Percentiles rank a stretch among this genome's conserved stretches.
Conservation (phyloP, 2,797 vertebrate genomes). For the Microchirus variegatus region DNA sequence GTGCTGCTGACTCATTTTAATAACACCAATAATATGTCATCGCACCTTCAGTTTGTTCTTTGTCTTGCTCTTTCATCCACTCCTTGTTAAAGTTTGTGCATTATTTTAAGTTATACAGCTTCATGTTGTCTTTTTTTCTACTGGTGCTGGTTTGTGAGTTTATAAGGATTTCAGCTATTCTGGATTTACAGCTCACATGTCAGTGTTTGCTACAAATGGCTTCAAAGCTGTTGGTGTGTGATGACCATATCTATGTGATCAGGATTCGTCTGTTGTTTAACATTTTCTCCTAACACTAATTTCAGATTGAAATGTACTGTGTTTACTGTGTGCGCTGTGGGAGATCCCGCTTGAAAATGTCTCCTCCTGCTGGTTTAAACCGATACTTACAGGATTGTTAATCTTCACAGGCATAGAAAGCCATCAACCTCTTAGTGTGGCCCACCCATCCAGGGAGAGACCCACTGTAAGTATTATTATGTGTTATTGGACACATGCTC, state of each 20-base stretch:
- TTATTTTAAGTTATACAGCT: constrained; percentile 25
- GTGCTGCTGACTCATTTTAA: constrained; percentile 78
- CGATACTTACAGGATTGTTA: constrained; percentile 16
- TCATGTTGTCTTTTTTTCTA: constrained; percentile 39
- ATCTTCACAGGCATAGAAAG: constrained; percentile 80
- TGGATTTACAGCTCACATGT: constrained; percentile 1
- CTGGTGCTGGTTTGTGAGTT: constrained; percentile 9
- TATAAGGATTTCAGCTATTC: background rate
- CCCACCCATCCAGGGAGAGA: constrained; percentile 91
- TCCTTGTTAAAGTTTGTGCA: constrained; percentile 10
- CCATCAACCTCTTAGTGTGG: constrained; percentile 86
- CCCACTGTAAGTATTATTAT: constrained; percentile 83
- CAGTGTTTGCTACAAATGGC: constrained; percentile 16
- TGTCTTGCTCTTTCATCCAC: background rate
- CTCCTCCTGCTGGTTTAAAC: constrained; percentile 29
- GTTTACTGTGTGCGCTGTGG: constrained; percentile 6
- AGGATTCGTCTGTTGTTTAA: constrained; percentile 8
- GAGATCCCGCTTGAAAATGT: constrained; percentile 33
- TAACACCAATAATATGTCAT: constrained; percentile 33
- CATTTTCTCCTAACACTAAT: background rate
- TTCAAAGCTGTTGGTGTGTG: constrained; percentile 16
- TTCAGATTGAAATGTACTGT: background rate
- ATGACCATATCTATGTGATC: background rate
- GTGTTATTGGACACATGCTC: background rate
- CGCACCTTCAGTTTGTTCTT: constrained; percentile 31